A percentile compares a stretch with the other conserved stretches of the same genome.
phyloP scores from a whole-genome alignment of 2,888 invertebrate species.

The Anthoptus insignis region DNA sequence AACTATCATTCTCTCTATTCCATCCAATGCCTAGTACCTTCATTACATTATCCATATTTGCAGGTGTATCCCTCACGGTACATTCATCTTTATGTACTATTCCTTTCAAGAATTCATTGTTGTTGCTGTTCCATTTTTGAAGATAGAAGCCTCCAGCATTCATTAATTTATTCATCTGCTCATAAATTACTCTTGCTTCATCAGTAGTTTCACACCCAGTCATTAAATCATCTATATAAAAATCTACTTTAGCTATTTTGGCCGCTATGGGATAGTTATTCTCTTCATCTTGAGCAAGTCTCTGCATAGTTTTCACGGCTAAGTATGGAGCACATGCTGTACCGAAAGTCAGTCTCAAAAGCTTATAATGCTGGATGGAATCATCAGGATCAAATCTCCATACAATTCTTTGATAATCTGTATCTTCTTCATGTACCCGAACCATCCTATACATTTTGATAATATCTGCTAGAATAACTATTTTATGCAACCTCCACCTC shows the following conservation, averaged over 20 bases:
- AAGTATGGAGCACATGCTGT: constrained; percentile 48
- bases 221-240: constrained; percentile 18
- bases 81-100: no score
- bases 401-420: constrained; percentile 42
- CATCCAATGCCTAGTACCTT: constrained; percentile 50
- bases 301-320: constrained; percentile 42
- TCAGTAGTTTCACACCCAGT: constrained; percentile 41
- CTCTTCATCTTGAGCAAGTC: constrained; percentile 42
- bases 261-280: constrained; percentile 39
- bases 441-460: constrained; percentile 45
- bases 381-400: constrained; percentile 38
- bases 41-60: no score
- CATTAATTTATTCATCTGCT: constrained; percentile 45
- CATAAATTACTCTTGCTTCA: constrained; percentile 42
- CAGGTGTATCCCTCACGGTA: no score
- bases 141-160: constrained; percentile 44
- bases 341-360: constrained; percentile 46
- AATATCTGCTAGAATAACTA: constrained; percentile 39
- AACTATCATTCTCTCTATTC: constrained; percentile 46
- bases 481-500: constrained; percentile 40
- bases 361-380: constrained; percentile 37
- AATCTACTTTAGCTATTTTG: constrained; percentile 20
- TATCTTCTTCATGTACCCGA: constrained; percentile 31
- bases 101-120: background rate
- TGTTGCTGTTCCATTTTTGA: constrained; percentile 48